Percentiles rank a stretch among this genome's conserved stretches.
These are phyloP conservation scores for Nemurella pictetii DNA, from an alignment of 2,888 invertebrate genomes.

Conservation along the genomic window DNA sequence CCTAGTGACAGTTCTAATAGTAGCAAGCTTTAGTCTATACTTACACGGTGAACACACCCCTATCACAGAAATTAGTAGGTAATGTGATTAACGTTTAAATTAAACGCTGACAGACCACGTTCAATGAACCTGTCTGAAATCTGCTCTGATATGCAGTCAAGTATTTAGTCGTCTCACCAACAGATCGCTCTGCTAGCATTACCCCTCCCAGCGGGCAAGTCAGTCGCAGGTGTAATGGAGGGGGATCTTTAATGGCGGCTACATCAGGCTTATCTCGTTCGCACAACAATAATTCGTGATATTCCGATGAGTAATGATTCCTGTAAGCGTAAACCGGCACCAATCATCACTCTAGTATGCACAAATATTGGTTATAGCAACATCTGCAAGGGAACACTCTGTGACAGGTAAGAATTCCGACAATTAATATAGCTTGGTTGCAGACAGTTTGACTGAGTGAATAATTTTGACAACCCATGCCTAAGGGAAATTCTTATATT, in stretches of 20 bases:
- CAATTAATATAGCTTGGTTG: constrained; percentile 4
- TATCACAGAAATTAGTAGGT: not conserved
- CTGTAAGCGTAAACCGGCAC: constrained; percentile 23
- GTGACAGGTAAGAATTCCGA: constrained; percentile 33
- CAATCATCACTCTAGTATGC: constrained; percentile 24
- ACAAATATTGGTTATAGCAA: constrained; percentile 21
- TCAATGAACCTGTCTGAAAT: not conserved
- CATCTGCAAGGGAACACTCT: constrained; percentile 18
- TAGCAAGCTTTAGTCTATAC: not conserved
- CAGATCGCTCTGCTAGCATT: not conserved
- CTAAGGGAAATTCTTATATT: constrained; percentile 8
- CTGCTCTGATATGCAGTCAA: not conserved
- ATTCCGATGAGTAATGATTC: constrained; percentile 36
- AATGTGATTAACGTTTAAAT: not conserved
- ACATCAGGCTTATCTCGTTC: constrained; percentile 9
- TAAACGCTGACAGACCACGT: not conserved
- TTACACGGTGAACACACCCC: not conserved
- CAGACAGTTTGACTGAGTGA: not conserved
- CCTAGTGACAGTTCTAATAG: not conserved
- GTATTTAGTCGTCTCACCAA: not conserved
- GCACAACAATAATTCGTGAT: constrained; percentile 33
- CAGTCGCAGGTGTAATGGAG: constrained; percentile 14
- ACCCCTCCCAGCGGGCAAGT: not conserved
- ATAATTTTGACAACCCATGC: not conserved
- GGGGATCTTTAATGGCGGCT: constrained; percentile 11